These are phyloP conservation scores for Egretta garzetta DNA, from an alignment of 2,113 vertebrate species.

Conservation along the genomic window DNA sequence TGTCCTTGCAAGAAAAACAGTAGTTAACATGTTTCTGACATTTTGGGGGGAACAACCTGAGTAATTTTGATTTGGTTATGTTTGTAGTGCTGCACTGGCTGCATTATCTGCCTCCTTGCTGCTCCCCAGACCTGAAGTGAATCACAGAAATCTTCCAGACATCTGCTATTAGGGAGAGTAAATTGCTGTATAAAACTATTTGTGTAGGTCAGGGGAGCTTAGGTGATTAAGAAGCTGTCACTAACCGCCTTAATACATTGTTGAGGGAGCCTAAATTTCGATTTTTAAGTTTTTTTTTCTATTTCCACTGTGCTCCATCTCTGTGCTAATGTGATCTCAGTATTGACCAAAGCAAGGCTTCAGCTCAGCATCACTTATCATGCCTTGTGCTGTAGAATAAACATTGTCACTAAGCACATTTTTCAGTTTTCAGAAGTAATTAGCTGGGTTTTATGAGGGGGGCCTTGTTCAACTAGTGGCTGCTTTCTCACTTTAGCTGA, in stretches of 20 bases:
- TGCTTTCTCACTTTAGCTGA: slow-evolving; percentile 38
- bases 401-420: not conserved
- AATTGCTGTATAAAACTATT: not conserved
- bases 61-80: not conserved
- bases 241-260: not conserved
- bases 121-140: not conserved
- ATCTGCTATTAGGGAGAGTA: not conserved
- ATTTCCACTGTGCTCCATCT: not conserved
- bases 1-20: not conserved
- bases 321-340: not conserved
- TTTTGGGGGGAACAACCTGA: not conserved
- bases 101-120: not conserved
- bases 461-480: not conserved
- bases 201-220: not conserved
- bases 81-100: not conserved
- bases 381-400: not conserved
- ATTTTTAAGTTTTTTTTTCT: not conserved
- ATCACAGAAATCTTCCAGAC: not conserved
- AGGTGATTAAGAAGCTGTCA: not conserved
- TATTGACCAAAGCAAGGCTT: slow-evolving; percentile 35
- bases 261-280: not conserved
- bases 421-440: slow-evolving; percentile 60
- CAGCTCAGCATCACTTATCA: not conserved
- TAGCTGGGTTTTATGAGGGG: not conserved
- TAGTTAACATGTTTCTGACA: not conserved